Conservation (phyloP, 2,888 invertebrate species). For the Morinoia aosen region DNA sequence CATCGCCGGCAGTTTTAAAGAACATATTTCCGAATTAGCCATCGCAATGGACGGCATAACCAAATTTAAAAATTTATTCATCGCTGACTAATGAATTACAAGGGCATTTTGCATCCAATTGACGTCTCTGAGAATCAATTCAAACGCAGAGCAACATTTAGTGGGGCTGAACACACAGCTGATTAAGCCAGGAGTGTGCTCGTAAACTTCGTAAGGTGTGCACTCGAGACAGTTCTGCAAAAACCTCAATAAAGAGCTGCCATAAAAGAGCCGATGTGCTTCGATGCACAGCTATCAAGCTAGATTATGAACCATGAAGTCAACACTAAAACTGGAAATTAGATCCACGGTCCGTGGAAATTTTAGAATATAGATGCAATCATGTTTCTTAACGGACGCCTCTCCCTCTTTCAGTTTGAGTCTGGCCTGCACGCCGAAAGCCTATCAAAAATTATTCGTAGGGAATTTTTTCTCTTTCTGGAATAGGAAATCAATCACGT, state of each 20-base stretch:
- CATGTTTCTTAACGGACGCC: neutral
- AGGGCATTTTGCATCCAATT: neutral
- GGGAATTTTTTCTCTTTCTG: too few species aligned
- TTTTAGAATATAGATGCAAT: neutral
- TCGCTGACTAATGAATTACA: neutral
- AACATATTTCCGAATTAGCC: neutral
- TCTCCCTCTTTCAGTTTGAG: neutral
- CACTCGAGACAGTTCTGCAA: neutral
- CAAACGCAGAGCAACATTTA: neutral
- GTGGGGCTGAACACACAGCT: neutral
- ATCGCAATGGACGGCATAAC: neutral
- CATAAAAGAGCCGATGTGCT: neutral
- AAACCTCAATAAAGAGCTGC: neutral
- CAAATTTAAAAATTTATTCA: neutral
- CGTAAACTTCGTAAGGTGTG: neutral
- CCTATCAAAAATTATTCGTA: too few species aligned
- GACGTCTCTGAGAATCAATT: neutral
- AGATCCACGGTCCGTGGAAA: neutral
- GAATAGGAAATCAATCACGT: too few species aligned
- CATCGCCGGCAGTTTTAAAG: neutral
- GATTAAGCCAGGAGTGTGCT: too few species aligned
- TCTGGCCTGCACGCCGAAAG: too few species aligned
- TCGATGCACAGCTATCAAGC: neutral
- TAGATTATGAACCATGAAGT: neutral
- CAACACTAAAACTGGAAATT: neutral